phyloP scores from a whole-genome alignment of 2,113 vertebrate genomes.

The Opisthocomus hoazin region DNA sequence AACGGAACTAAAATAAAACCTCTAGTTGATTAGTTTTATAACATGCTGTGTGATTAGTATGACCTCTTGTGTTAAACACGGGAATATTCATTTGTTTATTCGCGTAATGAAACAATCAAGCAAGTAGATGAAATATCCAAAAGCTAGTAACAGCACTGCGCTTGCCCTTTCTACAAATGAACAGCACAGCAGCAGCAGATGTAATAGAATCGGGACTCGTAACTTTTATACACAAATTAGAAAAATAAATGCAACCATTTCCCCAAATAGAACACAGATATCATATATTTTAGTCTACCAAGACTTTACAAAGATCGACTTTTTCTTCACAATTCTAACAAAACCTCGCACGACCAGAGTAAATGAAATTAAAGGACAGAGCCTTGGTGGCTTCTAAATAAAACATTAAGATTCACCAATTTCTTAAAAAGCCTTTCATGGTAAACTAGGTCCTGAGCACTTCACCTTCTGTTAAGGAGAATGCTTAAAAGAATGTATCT shows the following conservation, averaged over 20 bases:
- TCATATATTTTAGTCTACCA: not conserved
- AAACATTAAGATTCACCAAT: not conserved
- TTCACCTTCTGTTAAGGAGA: not conserved
- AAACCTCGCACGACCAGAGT: not conserved
- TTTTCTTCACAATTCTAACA: not conserved
- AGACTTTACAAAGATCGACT: not conserved
- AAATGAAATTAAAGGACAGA: not conserved
- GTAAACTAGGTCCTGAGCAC: not conserved
- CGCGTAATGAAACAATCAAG: not conserved
- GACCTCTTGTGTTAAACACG: constrained; percentile 72
- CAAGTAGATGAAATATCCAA: not conserved
- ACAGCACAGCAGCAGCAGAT: not conserved
- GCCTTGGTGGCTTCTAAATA: not conserved
- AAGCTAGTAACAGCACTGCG: not conserved
- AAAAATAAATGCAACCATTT: not conserved
- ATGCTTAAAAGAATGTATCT: not conserved
- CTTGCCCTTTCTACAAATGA: not conserved
- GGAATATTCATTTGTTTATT: constrained; percentile 44
- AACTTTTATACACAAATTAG: not conserved
- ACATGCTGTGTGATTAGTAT: constrained; percentile 53
- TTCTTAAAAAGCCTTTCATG: not conserved
- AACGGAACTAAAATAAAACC: not conserved
- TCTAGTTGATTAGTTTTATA: not conserved
- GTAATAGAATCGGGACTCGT: not conserved
- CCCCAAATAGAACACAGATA: not conserved